Base-by-base conservation (phyloP, 2,797 vertebrate species). In the Lepus oiostolus region DNA sequence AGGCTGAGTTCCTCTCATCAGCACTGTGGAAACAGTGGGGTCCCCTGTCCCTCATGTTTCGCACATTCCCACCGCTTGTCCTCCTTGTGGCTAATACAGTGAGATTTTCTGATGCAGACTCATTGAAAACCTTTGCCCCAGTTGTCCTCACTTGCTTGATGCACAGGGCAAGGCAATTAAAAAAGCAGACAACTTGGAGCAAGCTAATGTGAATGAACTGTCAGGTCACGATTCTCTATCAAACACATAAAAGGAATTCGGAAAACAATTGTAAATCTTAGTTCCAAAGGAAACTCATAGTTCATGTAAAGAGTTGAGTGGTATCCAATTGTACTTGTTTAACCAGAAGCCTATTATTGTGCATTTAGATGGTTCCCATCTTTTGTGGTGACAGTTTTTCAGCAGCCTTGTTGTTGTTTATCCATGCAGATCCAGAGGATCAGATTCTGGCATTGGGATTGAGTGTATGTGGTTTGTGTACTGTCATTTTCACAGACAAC, bases 331-430 rank as follows among this genome's bases (percentile, higher is more conserved):
- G 42, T 63, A 16, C 67, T 91, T 93, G 19, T 86, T 85, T 84
- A 93, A 63, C 17, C 67, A 22, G 60, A 85, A 11, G 8, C 1
- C 7, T 3, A 12, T 22, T 63, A 35, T 58, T 38, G 28, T 21
- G 3, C 14, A 14, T 87, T 85, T 76, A 17, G 11, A n/a, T n/a
- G 19, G 10, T 93, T 90, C 22, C 26, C 26, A 14, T 32, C 67
- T 71, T 92, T 70, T 70, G 10, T 93, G 80, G 4, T 7, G 71
- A 67, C 50, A 47, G 47, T 68, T 17, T 81, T 93, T 22, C 16
- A 75, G 16, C 21, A 92, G 68, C 54, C 30, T 70, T 42, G 42
- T 90, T 90, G 75, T 63, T 84, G n/a, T 30, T 93, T 76, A n/a
- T 22, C 5, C 9, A 2, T 52, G 11, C 70, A 52, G 47, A 32